Percentiles rank a stretch among this genome's conserved stretches.
Conservation (phyloP, 2,113 vertebrate species). For the Hiodon alosoides region DNA sequence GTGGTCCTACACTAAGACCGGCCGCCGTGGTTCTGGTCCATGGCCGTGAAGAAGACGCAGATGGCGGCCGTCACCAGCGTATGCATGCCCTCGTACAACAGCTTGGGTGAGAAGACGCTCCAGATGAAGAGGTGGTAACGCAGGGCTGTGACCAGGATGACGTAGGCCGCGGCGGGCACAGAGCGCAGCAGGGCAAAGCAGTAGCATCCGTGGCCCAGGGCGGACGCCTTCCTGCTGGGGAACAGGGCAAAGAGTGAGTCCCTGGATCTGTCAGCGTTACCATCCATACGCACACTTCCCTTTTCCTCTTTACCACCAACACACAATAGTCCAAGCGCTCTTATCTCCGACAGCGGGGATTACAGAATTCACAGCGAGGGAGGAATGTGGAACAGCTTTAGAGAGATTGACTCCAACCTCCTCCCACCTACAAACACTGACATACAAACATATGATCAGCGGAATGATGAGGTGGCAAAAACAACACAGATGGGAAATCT, state of each 20-base stretch:
- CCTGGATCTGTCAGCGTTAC: neutral
- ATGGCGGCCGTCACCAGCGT: slow-evolving; percentile 73
- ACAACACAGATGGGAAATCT: neutral
- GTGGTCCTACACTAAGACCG: slow-evolving; percentile 18
- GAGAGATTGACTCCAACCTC: too few species aligned
- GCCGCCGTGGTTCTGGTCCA: slow-evolving; percentile 66
- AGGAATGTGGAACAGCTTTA: too few species aligned
- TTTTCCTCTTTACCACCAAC: too few species aligned
- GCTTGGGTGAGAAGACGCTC: slow-evolving; percentile 95
- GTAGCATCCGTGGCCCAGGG: slow-evolving; percentile 80
- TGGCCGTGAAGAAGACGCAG: slow-evolving; percentile 76
- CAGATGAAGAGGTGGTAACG: slow-evolving; percentile 98
- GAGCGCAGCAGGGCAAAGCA: slow-evolving; percentile 80
- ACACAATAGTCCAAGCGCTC: too few species aligned
- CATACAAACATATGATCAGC: neutral
- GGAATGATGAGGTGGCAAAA: neutral
- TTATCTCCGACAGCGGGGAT: too few species aligned
- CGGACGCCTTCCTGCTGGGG: slow-evolving; percentile 61
- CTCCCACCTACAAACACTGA: neutral
- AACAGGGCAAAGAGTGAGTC: neutral
- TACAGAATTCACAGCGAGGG: too few species aligned
- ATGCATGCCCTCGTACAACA: slow-evolving; percentile 88
- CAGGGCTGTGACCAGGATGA: slow-evolving; percentile 78
- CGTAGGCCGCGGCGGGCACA: slow-evolving; percentile 70
- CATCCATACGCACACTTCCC: too few species aligned